Evolutionary conservation across 2,888 invertebrate genomes (phyloP), one percentile per base, ranked within the genome.

Genomic region (Xanthorhoe designata): DNA sequence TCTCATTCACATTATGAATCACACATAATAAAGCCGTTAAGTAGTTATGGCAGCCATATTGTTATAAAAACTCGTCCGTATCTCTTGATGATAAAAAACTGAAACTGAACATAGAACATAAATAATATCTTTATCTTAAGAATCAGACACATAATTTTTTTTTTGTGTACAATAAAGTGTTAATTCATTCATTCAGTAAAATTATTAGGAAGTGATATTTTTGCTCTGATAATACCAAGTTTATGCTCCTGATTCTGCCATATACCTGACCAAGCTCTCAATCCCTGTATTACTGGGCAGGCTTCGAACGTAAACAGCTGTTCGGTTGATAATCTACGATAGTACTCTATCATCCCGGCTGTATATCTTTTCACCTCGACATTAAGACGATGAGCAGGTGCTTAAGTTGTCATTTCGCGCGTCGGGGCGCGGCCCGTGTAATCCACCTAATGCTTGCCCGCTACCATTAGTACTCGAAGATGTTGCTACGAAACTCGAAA

Each of bases 321-420:
- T 75, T 72, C 50, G 70, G 71, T 74, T 71, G 74, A 72, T 80
- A 81, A 81, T 81, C 79, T 74, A 70, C 77, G 75, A 82, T 84
- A 81, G 73, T 78, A 73, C 75, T 84, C 81, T 81, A 84, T 87
- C 83, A 79, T 71, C 62, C 68, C 50, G 65, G 78, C 69, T 71
- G 76, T 77, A 76, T 82, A 83, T 84, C 77, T 83, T 84, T 82
- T 81, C 81, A 80, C 80, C 79, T 78, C 81, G 79, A 82, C 88
- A 83, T 85, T 85, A 87, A 86, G 86, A 85, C 84, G 86, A 85
- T 85, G 87, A 88, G 86, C 86, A 85, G 83, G 84, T 89, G 86
- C 89, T 91, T 87, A 90, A 87, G 83, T 89, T 90, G 90, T 91
- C 90, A 89, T 89, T 86, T 86, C 82, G 78, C 84, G 83, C 84